phyloP scores from a whole-genome alignment of 1,140 invertebrate species.

The Drosophila prosaltans region DNA sequence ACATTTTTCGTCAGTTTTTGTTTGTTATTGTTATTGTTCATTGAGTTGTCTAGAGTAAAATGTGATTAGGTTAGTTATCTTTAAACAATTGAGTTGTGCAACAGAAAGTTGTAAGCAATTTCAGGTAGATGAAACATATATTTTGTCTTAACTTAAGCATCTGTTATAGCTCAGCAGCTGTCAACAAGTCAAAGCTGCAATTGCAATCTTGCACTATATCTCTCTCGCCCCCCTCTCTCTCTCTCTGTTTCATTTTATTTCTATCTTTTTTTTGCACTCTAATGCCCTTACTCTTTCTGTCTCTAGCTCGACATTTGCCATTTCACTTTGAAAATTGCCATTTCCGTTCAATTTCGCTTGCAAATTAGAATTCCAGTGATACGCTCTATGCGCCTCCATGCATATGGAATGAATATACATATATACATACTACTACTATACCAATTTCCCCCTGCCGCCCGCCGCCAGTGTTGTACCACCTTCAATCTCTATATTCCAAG shows the following conservation, averaged over 20 bases:
- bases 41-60: conserved; percentile 20
- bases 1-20: conserved; percentile 15
- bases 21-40: conserved; percentile 1
- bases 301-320: conserved; percentile 48
- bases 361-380: conserved; percentile 81
- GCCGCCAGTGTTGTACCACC: background rate
- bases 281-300: conserved; percentile 13
- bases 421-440: background rate
- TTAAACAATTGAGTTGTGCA: background rate
- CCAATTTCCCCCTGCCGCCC: background rate
- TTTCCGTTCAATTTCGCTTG: conserved; percentile 81
- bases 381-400: conserved; percentile 66
- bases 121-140: conserved; percentile 33
- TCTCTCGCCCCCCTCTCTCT: background rate
- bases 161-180: conserved; percentile 26
- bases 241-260: background rate
- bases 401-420: conserved; percentile 58
- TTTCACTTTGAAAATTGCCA: conserved; percentile 82
- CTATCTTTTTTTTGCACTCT: background rate
- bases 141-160: conserved; percentile 11
- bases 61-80: background rate
- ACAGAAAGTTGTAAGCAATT: conserved; percentile 1
- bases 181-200: conserved; percentile 69
- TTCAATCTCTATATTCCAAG: no score
- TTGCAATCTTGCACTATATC: conserved; percentile 23